phyloP scores from a whole-genome alignment of 2,797 vertebrate species.

The Sphaeramia orbicularis region DNA sequence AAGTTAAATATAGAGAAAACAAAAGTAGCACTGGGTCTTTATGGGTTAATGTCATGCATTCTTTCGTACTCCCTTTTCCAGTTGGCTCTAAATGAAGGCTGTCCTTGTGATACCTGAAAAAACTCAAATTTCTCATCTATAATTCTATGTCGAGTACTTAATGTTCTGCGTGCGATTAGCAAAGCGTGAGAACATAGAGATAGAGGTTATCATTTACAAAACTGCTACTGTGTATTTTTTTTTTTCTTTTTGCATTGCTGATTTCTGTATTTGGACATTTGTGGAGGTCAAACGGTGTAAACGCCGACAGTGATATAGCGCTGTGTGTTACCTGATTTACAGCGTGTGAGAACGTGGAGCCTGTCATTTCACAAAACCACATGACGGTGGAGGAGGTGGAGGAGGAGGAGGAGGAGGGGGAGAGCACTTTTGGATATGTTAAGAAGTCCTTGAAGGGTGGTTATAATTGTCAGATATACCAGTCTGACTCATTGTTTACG shows the following conservation, averaged over 20 bases:
- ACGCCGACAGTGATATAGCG: too few relatives aligned
- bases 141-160: background rate
- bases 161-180: conserved; percentile 9
- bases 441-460: conserved; percentile 65
- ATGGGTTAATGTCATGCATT: too few relatives aligned
- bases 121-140: too few relatives aligned
- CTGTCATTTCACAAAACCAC: conserved; percentile 77
- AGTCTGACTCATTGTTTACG: conserved; percentile 71
- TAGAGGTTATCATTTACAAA: conserved; percentile 33
- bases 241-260: conserved; percentile 14
- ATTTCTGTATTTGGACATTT: conserved; percentile 44
- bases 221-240: conserved; percentile 29
- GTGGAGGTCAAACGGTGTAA: conserved; percentile 57
- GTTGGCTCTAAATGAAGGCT: too few relatives aligned
- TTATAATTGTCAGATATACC: conserved; percentile 69
- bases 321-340: conserved; percentile 59
- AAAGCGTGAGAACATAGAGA: conserved; percentile 56
- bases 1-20: too few relatives aligned
- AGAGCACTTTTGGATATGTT: conserved; percentile 48
- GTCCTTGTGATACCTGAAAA: too few relatives aligned
- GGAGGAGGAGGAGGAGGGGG: background rate
- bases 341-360: conserved; percentile 68
- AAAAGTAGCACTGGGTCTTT: too few relatives aligned
- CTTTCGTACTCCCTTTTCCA: too few relatives aligned
- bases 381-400: conserved; percentile 18